A percentile compares a stretch with the other conserved stretches of the same genome.
These are phyloP conservation scores for Thereva nobilitata DNA, from an alignment of 2,888 invertebrate species.

Conservation along the genomic window DNA sequence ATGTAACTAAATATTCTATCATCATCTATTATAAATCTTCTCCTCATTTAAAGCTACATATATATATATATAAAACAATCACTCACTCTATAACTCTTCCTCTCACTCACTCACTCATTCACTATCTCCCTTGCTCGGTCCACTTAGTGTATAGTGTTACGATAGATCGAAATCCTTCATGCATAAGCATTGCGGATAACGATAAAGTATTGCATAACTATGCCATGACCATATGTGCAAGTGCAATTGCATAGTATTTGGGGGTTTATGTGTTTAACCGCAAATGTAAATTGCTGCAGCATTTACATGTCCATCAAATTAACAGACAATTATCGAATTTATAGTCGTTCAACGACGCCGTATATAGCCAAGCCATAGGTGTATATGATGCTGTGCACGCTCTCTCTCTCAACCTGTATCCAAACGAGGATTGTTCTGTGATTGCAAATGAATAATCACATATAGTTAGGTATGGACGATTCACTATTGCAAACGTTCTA, in stretches of 20 bases:
- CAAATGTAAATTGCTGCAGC: slow-evolving; percentile 34
- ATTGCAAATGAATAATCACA: slow-evolving; percentile 21
- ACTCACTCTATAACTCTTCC: not conserved
- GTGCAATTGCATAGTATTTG: slow-evolving; percentile 20
- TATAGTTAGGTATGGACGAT: no score
- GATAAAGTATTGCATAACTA: slow-evolving; percentile 24
- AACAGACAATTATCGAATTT: slow-evolving; percentile 46
- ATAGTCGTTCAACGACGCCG: slow-evolving; percentile 37
- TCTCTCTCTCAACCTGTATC: no score
- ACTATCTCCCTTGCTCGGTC: no score
- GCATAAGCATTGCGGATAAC: not conserved
- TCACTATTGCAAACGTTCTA: not conserved
- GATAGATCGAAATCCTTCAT: not conserved
- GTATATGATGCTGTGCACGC: no score
- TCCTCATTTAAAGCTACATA: not conserved
- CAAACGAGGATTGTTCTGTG: not conserved
- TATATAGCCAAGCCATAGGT: not conserved
- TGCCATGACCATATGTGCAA: slow-evolving; percentile 5
- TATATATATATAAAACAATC: not conserved
- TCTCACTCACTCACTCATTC: no score
- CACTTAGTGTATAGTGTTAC: not conserved
- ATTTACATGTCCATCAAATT: slow-evolving; percentile 45
- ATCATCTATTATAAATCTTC: not conserved
- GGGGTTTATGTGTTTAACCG: slow-evolving; percentile 31
- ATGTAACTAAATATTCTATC: not conserved